phyloP scores from a whole-genome alignment of 2,888 invertebrate species.

The Stenodera caucasica region DNA sequence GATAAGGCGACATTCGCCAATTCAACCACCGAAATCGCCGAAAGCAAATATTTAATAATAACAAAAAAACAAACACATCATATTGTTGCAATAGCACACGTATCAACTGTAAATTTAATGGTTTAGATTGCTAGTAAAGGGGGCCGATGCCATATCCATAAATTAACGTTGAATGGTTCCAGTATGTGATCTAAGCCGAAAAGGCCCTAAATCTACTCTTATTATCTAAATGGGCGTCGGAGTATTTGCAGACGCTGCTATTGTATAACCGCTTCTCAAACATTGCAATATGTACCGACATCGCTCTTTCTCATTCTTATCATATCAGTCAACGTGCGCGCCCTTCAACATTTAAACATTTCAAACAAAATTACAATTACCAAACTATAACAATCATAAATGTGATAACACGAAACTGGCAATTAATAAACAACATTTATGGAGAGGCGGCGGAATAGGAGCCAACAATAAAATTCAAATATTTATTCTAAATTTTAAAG shows the following conservation, averaged over 20 bases:
- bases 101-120: conserved; percentile 17
- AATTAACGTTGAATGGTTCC: conserved; percentile 50
- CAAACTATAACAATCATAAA: conserved; percentile 6
- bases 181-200: conserved; percentile 54
- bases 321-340: conserved; percentile 28
- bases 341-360: neutral
- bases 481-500: neutral
- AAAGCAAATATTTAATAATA: conserved; percentile 43
- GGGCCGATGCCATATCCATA: conserved; percentile 49
- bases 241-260: conserved; percentile 51
- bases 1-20: conserved; percentile 50
- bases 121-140: conserved; percentile 28
- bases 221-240: conserved; percentile 55
- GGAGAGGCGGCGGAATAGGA: neutral
- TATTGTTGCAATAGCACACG: conserved; percentile 6
- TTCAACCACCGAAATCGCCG: no score
- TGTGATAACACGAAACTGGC: neutral
- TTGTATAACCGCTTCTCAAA: conserved; percentile 34
- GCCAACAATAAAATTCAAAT: conserved; percentile 1
- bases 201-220: conserved; percentile 54
- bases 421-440: conserved; percentile 1
- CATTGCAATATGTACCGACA: conserved; percentile 36
- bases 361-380: conserved; percentile 10
- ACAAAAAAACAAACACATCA: neutral
- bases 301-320: conserved; percentile 22